Base-by-base conservation (phyloP, 1,140 invertebrate species). In the Nephila pilipes region DNA sequence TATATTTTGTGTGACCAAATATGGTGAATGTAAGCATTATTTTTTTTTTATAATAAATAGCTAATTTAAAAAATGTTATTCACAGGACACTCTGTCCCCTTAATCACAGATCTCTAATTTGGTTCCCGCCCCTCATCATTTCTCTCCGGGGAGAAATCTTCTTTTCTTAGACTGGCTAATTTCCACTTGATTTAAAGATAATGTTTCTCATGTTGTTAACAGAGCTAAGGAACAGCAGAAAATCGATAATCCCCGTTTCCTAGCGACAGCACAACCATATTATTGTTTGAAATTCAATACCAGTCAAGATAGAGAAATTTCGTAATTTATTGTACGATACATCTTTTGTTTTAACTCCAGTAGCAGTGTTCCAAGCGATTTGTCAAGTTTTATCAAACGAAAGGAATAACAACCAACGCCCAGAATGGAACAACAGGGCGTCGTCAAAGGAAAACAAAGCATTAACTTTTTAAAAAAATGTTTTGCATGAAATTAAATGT, bases 131-230 rank as follows among this genome's bases (percentile, higher is more conserved):
- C 87, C 87, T 79, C 20, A 16, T 12, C 25, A 12, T 54, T 69
- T 88, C 63, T 54, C 87, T 57, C 20, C 14, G 16, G 29, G 55
- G 63, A 14, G 46, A 25, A 57, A 32, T n/a, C 18, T 22, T 89
- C 55, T 32, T 90, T 85, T 90, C 75, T 22, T 38, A 81, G 75
- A 90, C 20, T 32, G 12, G 88, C 75, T 89, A 90, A 90, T 90
- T 90, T 90, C 88, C 75, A 90, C 75, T 90, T 90, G 79, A 90
- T 81, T 80, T 90, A 90, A 81, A 90, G 88, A 90, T 81, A 90
- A 90, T 90, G 88, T 81, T 81, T 81, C 88, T 58, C 55, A 81
- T 90, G 88, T 90, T 90, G 75, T 90, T 90, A 90, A 90, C 75
- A 90, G 55, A 90, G 32, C 55, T 81, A 46, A 58, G 69, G 88